Base-by-base conservation (phyloP, 2,113 vertebrate species). In the Scomber scombrus region DNA sequence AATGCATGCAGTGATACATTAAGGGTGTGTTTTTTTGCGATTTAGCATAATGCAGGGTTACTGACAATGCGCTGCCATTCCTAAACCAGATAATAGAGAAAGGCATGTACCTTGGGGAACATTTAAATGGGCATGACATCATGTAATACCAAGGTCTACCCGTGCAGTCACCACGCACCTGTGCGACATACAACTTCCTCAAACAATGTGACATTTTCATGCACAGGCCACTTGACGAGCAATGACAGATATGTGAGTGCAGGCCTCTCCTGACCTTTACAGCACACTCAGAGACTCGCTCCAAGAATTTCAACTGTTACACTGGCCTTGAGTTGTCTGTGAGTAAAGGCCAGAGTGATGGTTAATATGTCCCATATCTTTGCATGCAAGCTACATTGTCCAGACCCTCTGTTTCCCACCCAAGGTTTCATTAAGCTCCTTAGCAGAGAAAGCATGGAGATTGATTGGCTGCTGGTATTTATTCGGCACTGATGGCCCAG, bases 401-500 rank as follows among this genome's bases (percentile, higher is more conserved):
- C 55, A 66, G 49, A 83, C 40, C 73, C 81, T 68, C 8, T 18
- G 43, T 78, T 75, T 75, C 73, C 74, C 70, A 74, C 64, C 75
- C 52, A 78, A 85, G 71, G 82, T 85, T 87, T 86, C 82, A 86
- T 88, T 78, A 82, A 82, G 86, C 83, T 83, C 62, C 86, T 90
- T 85, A 63, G 76, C 29, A 15, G 69, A 76, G 31, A 81, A 75
- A 74, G 65, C 72, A 58, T 34, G 49, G 13, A 79, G 84, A 90
- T 86, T 86, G 87, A 92, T 88, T 88, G 85, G 88, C 78, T 70
- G 82, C 75, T 56, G 79, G 80, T 89, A 91, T 93, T 94, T 95
- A 94, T 88, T 90, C 81, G 88, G 66, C 90, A 75, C 87, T 92
- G 91, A 92, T 91, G 83, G 92, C 88, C 88, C 93, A 94, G 93